Percentiles rank a stretch among this genome's conserved stretches.
Evolutionary conservation across 2,888 invertebrate genomes (phyloP).

Genomic region (Chrysina gloriosa): DNA sequence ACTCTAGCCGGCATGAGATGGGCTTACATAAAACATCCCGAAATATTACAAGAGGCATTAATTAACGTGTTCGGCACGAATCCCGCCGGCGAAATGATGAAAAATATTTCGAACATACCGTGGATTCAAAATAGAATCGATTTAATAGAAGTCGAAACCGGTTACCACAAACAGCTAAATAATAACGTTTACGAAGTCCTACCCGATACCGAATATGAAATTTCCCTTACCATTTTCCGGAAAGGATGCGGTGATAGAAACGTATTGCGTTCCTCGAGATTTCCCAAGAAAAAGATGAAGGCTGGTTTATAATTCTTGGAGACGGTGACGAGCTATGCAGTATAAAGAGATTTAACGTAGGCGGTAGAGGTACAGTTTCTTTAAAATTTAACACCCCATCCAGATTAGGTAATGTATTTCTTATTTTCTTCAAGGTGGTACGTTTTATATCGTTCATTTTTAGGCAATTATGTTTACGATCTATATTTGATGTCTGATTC

Average conservation of each 20-base stretch:
- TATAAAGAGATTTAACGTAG: constrained; percentile 78
- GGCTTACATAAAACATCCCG: constrained; percentile 70
- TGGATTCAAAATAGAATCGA: constrained; percentile 54
- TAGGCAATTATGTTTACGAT: constrained; percentile 81
- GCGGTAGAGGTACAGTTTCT: constrained; percentile 64
- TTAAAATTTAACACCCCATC: constrained; percentile 75
- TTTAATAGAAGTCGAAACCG: constrained; percentile 43
- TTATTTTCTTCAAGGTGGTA: constrained; percentile 1
- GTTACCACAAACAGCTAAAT: constrained; percentile 39
- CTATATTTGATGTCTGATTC: constrained; percentile 92
- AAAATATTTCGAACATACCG: constrained; percentile 57
- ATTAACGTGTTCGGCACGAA: constrained; percentile 52
- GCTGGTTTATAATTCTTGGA: constrained; percentile 93
- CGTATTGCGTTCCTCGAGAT: constrained; percentile 83
- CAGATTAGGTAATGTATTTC: constrained; percentile 62
- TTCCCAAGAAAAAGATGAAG: constrained; percentile 95
- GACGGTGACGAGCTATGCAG: constrained; percentile 81
- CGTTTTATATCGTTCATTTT: constrained; percentile 52
- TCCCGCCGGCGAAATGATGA: constrained; percentile 54
- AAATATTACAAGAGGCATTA: constrained; percentile 57
- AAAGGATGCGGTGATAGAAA: constrained; percentile 61
- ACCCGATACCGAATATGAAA: constrained; percentile 61
- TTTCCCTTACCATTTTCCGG: constrained; percentile 57
- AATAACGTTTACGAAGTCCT: constrained; percentile 60
- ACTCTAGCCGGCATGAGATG: constrained; percentile 68